phyloP scores from a whole-genome alignment of 2,888 invertebrate species.

The Hirtodrosophila trivittata region DNA sequence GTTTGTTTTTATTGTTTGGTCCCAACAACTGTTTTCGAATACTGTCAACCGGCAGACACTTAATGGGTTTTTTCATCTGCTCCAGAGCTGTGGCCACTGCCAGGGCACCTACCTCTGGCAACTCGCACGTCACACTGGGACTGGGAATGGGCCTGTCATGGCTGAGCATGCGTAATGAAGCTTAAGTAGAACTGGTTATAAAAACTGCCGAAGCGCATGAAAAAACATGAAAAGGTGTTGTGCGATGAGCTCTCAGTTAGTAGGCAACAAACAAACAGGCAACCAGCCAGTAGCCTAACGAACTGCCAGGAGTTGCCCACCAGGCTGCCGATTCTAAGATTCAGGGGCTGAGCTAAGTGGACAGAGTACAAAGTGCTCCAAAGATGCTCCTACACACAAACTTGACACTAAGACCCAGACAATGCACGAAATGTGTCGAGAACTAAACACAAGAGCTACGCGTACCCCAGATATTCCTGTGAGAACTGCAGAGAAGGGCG shows the following conservation, averaged over 20 bases:
- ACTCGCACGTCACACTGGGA: conserved; percentile 41
- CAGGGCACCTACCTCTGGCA: conserved; percentile 5
- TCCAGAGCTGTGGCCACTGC: conserved; percentile 17
- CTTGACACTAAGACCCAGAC: conserved; percentile 2
- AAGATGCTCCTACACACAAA: background rate
- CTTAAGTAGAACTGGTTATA: conserved; percentile 77
- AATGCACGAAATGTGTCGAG: conserved; percentile 17
- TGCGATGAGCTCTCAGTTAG: conserved; percentile 20
- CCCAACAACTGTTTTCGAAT: conserved; percentile 67
- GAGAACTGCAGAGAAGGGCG: no score
- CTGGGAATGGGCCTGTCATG: conserved; percentile 65
- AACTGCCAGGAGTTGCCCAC: conserved; percentile 32
- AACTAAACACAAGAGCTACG: background rate
- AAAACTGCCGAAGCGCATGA: conserved; percentile 40
- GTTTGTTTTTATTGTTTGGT: conserved; percentile 67
- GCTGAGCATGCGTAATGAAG: conserved; percentile 77
- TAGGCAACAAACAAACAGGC: no score
- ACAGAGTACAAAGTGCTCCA: background rate
- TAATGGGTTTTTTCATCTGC: conserved; percentile 71
- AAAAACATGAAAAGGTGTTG: conserved; percentile 32
- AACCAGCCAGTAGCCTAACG: conserved; percentile 37
- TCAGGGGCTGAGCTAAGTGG: conserved; percentile 14
- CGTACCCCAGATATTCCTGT: no score
- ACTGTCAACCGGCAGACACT: conserved; percentile 75
- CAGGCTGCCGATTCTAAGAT: conserved; percentile 5